phyloP scores from a whole-genome alignment of 2,888 invertebrate genomes.

The Thymelicus lineola region DNA sequence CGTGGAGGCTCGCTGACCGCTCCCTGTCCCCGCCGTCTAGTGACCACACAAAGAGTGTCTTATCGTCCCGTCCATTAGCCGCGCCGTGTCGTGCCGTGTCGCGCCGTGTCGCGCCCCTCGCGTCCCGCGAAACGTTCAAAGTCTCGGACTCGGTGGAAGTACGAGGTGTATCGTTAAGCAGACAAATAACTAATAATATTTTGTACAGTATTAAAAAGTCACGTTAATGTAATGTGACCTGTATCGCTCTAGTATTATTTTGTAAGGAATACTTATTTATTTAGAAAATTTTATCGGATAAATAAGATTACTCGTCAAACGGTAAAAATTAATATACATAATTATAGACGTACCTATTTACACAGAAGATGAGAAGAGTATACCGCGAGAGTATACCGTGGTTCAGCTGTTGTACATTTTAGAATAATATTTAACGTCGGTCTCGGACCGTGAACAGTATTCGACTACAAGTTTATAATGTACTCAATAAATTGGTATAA shows the following conservation, averaged over 20 bases:
- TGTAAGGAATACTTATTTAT: slow-evolving; percentile 57
- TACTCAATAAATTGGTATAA: slow-evolving; percentile 36
- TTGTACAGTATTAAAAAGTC: slow-evolving; percentile 64
- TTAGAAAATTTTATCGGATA: slow-evolving; percentile 41
- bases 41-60: slow-evolving; percentile 48
- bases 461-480: slow-evolving; percentile 42
- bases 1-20: slow-evolving; percentile 55
- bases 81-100: slow-evolving; percentile 14
- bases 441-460: slow-evolving; percentile 44
- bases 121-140: slow-evolving; percentile 19
- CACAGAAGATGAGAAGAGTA: too few species aligned
- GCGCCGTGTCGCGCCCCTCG: slow-evolving; percentile 19
- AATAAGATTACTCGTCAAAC: slow-evolving; percentile 28
- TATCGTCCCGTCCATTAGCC: slow-evolving; percentile 59
- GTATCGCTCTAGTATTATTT: slow-evolving; percentile 55
- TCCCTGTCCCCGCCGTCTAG: slow-evolving; percentile 31
- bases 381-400: slow-evolving; percentile 29
- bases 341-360: slow-evolving; percentile 41
- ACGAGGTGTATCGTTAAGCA: slow-evolving; percentile 40
- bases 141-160: slow-evolving; percentile 20
- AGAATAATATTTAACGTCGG: slow-evolving; percentile 27
- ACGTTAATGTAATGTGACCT: slow-evolving; percentile 38
- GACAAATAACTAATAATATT: slow-evolving; percentile 52
- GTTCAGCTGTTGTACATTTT: slow-evolving; percentile 31
- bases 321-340: slow-evolving; percentile 31